Evolutionary conservation across 1,140 invertebrate species (phyloP).

Genomic region (Mercenaria mercenaria): DNA sequence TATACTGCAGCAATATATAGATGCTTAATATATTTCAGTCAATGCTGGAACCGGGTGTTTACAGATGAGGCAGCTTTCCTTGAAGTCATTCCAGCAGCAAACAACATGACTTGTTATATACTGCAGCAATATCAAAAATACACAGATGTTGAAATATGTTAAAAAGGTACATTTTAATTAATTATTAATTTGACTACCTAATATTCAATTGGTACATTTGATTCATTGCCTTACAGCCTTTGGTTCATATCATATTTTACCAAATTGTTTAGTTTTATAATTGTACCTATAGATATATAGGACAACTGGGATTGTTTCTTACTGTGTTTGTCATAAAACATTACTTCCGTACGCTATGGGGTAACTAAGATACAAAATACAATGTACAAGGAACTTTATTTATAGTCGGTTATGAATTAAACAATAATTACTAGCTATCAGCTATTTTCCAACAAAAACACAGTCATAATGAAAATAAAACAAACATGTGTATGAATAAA

Average conservation of each 20-base stretch:
- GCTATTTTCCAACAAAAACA: too few species aligned
- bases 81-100: background rate
- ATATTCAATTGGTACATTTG: too few species aligned
- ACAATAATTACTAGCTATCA: too few species aligned
- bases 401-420: too few species aligned
- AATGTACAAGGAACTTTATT: too few species aligned
- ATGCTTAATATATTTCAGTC: too few species aligned
- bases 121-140: conserved; percentile 5
- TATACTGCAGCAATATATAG: background rate
- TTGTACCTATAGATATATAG: too few species aligned
- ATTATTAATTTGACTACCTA: background rate
- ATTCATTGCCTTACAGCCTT: too few species aligned
- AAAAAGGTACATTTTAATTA: background rate
- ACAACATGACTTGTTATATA: background rate
- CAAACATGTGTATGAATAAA: too few species aligned
- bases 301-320: background rate
- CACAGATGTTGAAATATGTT: background rate
- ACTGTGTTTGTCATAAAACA: background rate
- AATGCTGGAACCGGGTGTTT: conserved; percentile 20
- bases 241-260: too few species aligned
- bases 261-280: background rate
- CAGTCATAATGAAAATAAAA: too few species aligned
- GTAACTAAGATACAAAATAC: too few species aligned
- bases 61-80: background rate
- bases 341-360: background rate